These are phyloP conservation scores for Mixornis gularis DNA, from an alignment of 2,113 vertebrate species.

Conservation along the genomic window DNA sequence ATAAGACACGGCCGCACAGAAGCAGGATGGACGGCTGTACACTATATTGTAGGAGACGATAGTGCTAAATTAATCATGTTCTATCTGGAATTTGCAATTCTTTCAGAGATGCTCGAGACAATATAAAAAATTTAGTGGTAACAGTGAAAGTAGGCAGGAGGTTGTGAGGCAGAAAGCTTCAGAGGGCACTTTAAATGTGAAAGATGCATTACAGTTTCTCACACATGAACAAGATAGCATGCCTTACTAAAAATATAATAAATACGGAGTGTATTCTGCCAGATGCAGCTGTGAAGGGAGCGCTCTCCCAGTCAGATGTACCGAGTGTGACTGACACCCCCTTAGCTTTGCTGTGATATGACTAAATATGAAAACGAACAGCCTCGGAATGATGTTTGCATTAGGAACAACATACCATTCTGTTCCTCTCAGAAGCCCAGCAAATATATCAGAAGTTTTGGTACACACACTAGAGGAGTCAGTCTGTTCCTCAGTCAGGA, in stretches of 20 bases:
- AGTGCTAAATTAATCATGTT: conserved; percentile 94
- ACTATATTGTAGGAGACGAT: conserved; percentile 64
- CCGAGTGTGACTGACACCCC: conserved; percentile 30
- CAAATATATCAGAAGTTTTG: conserved; percentile 19
- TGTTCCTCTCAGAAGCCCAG: conserved; percentile 14
- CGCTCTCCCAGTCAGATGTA: conserved; percentile 16
- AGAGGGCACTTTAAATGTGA: conserved; percentile 75
- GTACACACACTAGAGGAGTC: neutral
- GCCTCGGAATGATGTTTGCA: neutral
- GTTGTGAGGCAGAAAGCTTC: conserved; percentile 77
- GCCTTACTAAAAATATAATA: conserved; percentile 65
- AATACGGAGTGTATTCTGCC: conserved; percentile 46
- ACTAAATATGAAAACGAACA: conserved; percentile 44
- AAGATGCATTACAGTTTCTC: conserved; percentile 75
- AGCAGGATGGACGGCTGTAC: conserved; percentile 66
- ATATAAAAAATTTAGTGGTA: conserved; percentile 92
- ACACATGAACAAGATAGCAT: conserved; percentile 66
- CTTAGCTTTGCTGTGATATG: conserved; percentile 48
- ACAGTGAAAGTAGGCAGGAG: conserved; percentile 78
- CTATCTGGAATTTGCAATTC: conserved; percentile 92
- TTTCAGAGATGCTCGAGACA: conserved; percentile 89
- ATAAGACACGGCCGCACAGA: conserved; percentile 32
- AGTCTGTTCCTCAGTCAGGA: neutral
- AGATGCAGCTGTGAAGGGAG: conserved; percentile 52
- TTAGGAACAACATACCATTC: conserved; percentile 23